Conservation (phyloP, 2,888 invertebrate genomes). For the Yponomeuta sedellus region DNA sequence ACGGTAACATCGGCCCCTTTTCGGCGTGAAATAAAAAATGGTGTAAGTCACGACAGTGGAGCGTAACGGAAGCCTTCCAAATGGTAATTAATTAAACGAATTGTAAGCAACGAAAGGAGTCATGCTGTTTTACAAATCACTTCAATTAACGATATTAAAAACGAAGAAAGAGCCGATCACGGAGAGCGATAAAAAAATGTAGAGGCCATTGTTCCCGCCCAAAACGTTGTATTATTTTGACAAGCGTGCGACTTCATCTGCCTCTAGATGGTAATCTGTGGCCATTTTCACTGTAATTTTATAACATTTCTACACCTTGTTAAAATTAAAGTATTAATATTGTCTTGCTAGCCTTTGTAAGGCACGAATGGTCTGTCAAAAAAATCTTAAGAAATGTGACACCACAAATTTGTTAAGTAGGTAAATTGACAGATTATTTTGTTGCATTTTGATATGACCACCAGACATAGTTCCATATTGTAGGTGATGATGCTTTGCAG, state of each 20-base stretch:
- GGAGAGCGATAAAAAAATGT: conserved; percentile 26
- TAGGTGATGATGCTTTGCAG: no score
- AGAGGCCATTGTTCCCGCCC: conserved; percentile 16
- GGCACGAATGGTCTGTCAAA: not conserved
- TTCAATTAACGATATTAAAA: conserved; percentile 76
- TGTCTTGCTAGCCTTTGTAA: not conserved
- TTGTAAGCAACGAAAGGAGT: conserved; percentile 75
- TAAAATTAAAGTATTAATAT: not conserved
- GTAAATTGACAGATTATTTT: no score
- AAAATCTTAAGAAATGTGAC: no score
- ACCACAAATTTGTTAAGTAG: no score
- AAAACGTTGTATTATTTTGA: conserved; percentile 27
- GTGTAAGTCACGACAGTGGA: conserved; percentile 52
- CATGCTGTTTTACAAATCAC: conserved; percentile 77
- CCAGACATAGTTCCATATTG: no score
- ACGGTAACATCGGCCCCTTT: conserved; percentile 42
- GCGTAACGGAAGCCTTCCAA: conserved; percentile 68
- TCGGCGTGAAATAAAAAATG: conserved; percentile 49
- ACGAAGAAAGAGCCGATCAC: conserved; percentile 32
- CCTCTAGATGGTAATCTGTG: conserved; percentile 22
- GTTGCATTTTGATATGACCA: no score
- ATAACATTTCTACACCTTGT: conserved; percentile 23
- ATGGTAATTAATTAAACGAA: conserved; percentile 74
- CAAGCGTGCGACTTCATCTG: conserved; percentile 67
- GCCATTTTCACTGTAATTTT: conserved; percentile 7